Percentiles rank a stretch among this genome's conserved stretches.
These are phyloP conservation scores for Peromyscus melanophrys DNA, from an alignment of 2,797 vertebrate species.

Conservation along the genomic window DNA sequence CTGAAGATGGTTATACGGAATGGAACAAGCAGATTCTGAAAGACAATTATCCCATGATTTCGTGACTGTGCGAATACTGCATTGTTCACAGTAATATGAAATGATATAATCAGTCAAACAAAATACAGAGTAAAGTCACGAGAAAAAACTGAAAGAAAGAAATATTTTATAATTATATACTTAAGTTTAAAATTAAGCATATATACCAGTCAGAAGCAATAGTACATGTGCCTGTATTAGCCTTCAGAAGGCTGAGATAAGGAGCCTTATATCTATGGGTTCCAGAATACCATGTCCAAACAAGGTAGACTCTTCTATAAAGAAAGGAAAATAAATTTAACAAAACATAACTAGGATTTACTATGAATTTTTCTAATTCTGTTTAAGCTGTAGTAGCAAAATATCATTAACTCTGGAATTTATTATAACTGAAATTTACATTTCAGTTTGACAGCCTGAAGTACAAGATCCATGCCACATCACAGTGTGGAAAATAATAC, in stretches of 20 bases:
- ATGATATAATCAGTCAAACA: neutral
- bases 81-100: neutral
- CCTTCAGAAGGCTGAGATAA: neutral
- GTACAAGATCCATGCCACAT: neutral
- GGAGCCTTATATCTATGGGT: neutral
- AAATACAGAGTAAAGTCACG: neutral
- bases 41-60: neutral
- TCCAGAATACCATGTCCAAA: neutral
- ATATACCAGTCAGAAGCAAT: neutral
- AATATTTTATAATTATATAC: neutral
- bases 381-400: neutral
- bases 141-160: neutral
- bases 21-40: neutral
- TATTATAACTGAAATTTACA: neutral
- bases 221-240: fast-evolving
- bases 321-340: neutral
- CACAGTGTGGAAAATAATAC: too few relatives aligned
- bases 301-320: neutral
- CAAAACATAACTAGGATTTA: neutral
- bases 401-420: neutral
- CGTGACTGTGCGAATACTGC: neutral
- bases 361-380: neutral
- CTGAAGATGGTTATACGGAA: neutral
- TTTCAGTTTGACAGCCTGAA: neutral
- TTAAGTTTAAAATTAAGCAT: neutral